phyloP scores from a whole-genome alignment of 2,113 vertebrate species.

The Piliocolobus tephrosceles region DNA sequence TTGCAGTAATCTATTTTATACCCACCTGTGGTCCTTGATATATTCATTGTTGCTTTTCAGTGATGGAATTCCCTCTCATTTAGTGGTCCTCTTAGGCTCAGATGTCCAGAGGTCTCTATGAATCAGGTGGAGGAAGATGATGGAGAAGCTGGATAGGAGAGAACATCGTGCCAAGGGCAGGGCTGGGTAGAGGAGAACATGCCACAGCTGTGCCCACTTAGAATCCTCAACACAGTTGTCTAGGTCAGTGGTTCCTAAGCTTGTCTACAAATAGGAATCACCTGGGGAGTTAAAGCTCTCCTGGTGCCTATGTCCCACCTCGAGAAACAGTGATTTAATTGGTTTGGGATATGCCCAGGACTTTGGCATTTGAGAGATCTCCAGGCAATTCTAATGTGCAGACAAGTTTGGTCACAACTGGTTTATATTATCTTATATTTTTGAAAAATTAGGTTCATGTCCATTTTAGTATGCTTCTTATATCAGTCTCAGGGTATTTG shows the following conservation, averaged over 20 bases:
- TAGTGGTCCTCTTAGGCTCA: neutral
- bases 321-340: constrained; percentile 25
- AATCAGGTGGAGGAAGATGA: neutral
- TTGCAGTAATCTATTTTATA: neutral
- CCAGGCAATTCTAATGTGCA: neutral
- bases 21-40: neutral
- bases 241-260: neutral
- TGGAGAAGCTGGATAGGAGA: neutral
- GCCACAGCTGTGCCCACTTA: neutral
- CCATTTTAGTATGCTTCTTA: neutral
- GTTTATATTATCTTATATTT: constrained; percentile 17
- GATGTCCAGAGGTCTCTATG: neutral
- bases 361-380: constrained; percentile 6
- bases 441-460: constrained; percentile 3
- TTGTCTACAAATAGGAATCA: neutral
- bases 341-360: neutral
- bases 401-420: neutral
- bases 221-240: neutral
- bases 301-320: neutral
- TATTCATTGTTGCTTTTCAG: neutral
- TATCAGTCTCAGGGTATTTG: neutral
- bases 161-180: neutral
- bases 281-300: neutral
- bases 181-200: neutral
- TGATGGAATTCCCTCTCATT: neutral